Base-by-base conservation (phyloP, 2,888 invertebrate genomes). In the Quadroppia sp. region DNA sequence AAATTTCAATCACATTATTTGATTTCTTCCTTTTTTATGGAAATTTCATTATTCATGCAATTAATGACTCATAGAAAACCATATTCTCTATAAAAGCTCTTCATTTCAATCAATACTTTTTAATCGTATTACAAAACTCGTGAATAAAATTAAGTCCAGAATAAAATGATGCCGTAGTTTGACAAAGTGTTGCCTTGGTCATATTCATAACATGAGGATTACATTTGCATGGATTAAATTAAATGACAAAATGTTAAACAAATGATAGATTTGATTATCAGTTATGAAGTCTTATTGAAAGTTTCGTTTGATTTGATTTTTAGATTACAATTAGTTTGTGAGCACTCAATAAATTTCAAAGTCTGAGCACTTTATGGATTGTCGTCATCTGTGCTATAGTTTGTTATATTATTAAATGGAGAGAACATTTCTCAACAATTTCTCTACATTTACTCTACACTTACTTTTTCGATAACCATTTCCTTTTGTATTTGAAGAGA, bases 381-480 rank as follows among this genome's bases (percentile, higher is more conserved):
- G 64, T 64, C n/a, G 20, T 61, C 40, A 4, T n/a, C 30, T 28
- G 59, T 23, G 15, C 15, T 36, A 9, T 64, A 17, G 64, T 36
- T 64, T 15, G 15, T 36, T n/a, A 64, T 64, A 64, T 64, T 64
- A 30, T 25, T 59, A 36, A 64, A 64, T 64, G 28, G n/a, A 30
- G 17, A 3, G 25, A 59, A 59, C 69, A 40, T 69, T 45, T 69
- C 69, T 69, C 42, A 32, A 11, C 23, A 1, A 11, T 48, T 71
- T 45, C 71, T 71, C 71, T 30, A 50, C 45, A 50, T 32, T 71
- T 50, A 45, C 71, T 71, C 32, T 50, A 28, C 50, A 28, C 45
- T 71, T 45, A 25, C 25, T 69, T 59, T 53, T 59, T 36, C 64
- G 64, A 64, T 64, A 64, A 64, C 36, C 64, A 64, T 64, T 64